Conservation (phyloP, 2,797 vertebrate species). For the Urosaurus nigricauda region DNA sequence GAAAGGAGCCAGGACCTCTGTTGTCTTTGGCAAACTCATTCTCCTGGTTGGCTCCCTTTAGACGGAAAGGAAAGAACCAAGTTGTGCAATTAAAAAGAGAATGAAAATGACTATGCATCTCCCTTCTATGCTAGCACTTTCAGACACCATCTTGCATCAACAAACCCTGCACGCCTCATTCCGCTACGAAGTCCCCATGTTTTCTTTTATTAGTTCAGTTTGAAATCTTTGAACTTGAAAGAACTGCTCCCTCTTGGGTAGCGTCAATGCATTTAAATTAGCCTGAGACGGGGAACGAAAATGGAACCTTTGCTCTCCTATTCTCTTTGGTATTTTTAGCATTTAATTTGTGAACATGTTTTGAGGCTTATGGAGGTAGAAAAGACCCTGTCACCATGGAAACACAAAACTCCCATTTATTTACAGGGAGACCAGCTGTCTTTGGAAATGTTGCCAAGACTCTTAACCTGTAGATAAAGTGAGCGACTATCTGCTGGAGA, state of each 20-base stretch:
- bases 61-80: slow-evolving; percentile 10
- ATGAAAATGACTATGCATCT: slow-evolving; percentile 20
- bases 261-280: slow-evolving; percentile 52
- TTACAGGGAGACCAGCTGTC: slow-evolving; percentile 49
- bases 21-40: slow-evolving; percentile 31
- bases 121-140: slow-evolving; percentile 50
- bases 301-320: slow-evolving; percentile 42
- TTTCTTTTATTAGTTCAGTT: slow-evolving; percentile 55
- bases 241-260: slow-evolving; percentile 33
- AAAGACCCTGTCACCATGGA: slow-evolving; percentile 46
- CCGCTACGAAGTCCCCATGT: slow-evolving; percentile 43
- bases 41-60: background rate
- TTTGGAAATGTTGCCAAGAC: slow-evolving; percentile 49
- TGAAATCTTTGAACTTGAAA: slow-evolving; percentile 60
- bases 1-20: slow-evolving; percentile 4
- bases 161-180: slow-evolving; percentile 39
- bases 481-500: slow-evolving; percentile 30
- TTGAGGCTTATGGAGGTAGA: slow-evolving; percentile 41
- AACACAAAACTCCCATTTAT: slow-evolving; percentile 62
- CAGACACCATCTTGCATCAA: slow-evolving; percentile 38
- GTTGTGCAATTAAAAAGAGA: slow-evolving; percentile 42
- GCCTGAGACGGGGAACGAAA: slow-evolving; percentile 12
- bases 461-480: slow-evolving; percentile 54
- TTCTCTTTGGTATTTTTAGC: slow-evolving; percentile 48
- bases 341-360: slow-evolving; percentile 59